Evolutionary conservation across 2,797 vertebrate genomes (phyloP).

Genomic region (Brotula barbata): DNA sequence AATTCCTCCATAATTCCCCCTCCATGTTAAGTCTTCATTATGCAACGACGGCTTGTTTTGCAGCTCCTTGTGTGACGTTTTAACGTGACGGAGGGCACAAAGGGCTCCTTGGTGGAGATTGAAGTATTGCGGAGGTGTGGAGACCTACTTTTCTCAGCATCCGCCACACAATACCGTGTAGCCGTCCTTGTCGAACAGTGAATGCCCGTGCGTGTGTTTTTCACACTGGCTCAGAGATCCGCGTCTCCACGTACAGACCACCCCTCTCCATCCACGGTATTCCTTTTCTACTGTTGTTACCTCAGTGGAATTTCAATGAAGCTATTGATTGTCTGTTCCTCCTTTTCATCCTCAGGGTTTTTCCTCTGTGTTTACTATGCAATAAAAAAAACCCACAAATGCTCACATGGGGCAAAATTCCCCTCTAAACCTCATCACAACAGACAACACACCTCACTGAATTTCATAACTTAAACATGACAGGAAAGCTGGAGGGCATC

Average conservation of each 20-base stretch:
- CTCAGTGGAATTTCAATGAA: background rate
- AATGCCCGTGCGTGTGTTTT: too few relatives aligned
- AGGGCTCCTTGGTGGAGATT: conserved; percentile 29
- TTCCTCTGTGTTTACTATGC: background rate
- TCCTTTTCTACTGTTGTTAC: background rate
- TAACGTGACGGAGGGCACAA: conserved; percentile 15
- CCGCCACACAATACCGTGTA: conserved; percentile 50
- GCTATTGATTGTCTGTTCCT: background rate
- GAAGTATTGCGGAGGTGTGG: conserved; percentile 45
- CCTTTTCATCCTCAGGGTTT: background rate
- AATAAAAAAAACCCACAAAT: conserved; percentile 11
- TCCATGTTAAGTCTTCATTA: background rate
- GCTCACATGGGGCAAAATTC: conserved; percentile 5
- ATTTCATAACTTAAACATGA: conserved; percentile 33
- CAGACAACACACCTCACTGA: conserved; percentile 13
- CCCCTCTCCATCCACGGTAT: too few relatives aligned
- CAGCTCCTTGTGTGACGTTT: conserved; percentile 2
- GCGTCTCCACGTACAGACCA: conserved; percentile 1
- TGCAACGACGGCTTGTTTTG: conserved; percentile 1
- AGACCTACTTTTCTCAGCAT: conserved; percentile 69
- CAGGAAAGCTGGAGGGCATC: conserved; percentile 30
- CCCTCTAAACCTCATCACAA: conserved; percentile 13
- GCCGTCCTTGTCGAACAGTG: conserved; percentile 29
- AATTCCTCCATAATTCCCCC: background rate
- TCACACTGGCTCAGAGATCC: conserved; percentile 1